A percentile compares a stretch with the other conserved stretches of the same genome.
These are phyloP conservation scores for Colletes latitarsis DNA, from an alignment of 1,140 invertebrate species.

Conservation along the genomic window DNA sequence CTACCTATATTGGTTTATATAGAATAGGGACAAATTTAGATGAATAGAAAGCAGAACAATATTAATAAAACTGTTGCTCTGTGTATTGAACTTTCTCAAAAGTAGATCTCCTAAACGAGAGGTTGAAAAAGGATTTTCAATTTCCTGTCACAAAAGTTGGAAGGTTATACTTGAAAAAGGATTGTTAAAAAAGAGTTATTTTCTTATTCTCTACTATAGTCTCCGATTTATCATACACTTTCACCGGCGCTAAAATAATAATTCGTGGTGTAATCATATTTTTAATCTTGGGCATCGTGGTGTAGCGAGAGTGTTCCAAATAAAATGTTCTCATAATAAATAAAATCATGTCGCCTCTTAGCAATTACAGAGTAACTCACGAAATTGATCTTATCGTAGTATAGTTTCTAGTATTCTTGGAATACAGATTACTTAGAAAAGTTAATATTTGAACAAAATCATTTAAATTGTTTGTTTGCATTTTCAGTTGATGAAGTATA, in stretches of 20 bases:
- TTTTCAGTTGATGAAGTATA: too few relatives aligned
- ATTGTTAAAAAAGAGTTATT: neutral
- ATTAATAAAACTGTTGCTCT: too few relatives aligned
- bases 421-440: too few relatives aligned
- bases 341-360: neutral
- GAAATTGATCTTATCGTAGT: too few relatives aligned
- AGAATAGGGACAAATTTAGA: too few relatives aligned
- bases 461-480: too few relatives aligned
- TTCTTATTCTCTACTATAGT: neutral
- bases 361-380: neutral
- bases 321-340: slow-evolving; percentile 12
- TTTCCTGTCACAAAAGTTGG: slow-evolving; percentile 2
- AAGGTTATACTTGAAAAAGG: neutral
- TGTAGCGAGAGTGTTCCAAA: slow-evolving; percentile 24
- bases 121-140: neutral
- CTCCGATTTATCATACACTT: slow-evolving; percentile 42
- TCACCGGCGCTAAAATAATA: slow-evolving; percentile 60
- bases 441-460: too few relatives aligned
- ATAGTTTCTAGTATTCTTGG: too few relatives aligned
- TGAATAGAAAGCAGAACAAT: too few relatives aligned
- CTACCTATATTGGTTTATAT: too few relatives aligned
- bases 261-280: slow-evolving; percentile 51
- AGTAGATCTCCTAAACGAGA: too few relatives aligned
- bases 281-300: neutral
- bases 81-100: too few relatives aligned